These are phyloP conservation scores for Chrysolina americana DNA, from an alignment of 2,888 invertebrate species.

Conservation along the genomic window DNA sequence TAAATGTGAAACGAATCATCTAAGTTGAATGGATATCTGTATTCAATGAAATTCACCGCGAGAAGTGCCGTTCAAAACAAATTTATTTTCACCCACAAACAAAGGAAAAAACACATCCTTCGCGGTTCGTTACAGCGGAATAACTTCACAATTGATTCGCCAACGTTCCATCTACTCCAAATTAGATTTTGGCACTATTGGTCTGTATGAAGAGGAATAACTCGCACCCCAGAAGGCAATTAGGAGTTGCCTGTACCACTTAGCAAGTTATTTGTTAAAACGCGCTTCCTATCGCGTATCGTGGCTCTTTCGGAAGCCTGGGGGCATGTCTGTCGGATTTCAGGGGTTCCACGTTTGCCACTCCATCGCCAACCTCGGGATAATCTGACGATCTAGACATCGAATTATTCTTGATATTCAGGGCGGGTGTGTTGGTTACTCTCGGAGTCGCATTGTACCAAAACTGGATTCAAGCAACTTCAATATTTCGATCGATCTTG, in stretches of 20 bases:
- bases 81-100: too few relatives aligned
- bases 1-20: too few relatives aligned
- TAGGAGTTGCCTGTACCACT: slow-evolving; percentile 4
- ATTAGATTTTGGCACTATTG: neutral
- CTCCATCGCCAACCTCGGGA: neutral
- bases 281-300: neutral
- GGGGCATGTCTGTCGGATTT: slow-evolving; percentile 3
- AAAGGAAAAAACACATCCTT: neutral
- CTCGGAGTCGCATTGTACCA: too few relatives aligned
- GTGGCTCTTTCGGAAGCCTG: neutral
- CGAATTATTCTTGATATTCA: too few relatives aligned
- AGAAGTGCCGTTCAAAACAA: too few relatives aligned
- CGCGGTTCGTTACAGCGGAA: neutral
- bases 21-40: too few relatives aligned
- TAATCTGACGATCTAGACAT: neutral
- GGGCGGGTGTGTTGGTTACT: too few relatives aligned
- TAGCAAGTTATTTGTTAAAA: slow-evolving; percentile 9
- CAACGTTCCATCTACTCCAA: slow-evolving; percentile 1
- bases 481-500: too few relatives aligned
- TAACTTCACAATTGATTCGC: neutral
- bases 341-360: neutral
- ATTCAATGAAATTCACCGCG: too few relatives aligned
- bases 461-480: too few relatives aligned
- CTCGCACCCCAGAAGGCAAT: neutral
- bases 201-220: neutral